Base-by-base conservation (phyloP, 1,140 invertebrate species). In the Sitophilus oryzae region DNA sequence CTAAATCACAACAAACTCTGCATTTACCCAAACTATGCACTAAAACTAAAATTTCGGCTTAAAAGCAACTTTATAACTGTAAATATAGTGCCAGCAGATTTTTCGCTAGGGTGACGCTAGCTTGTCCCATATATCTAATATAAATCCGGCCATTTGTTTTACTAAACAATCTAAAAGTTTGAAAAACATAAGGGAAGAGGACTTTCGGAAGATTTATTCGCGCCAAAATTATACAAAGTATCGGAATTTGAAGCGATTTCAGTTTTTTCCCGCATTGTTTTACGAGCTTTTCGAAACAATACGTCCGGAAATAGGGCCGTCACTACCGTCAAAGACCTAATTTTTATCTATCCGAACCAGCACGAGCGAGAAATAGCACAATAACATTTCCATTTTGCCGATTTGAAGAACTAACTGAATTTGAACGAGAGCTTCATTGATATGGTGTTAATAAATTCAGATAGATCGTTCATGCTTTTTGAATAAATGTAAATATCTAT, bases 181-280 rank as follows among this genome's bases (percentile, higher is more conserved):
- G 25, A 37, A 49, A 49, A 49, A 49, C 14, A 16, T 36, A 38
- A 34, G 35, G 21, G 36, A n/a, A 22, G 38, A 14, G 25, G 20
- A 30, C 20, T 49, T 38, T n/a, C 35, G 15, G 25, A 21, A 49
- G 47, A 49, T 49, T 49, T 49, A 49, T 49, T 5, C 25, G 5
- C 11, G 9, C 34, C 34, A 38, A 49, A 49, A 34, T 49, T 49
- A 49, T 49, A 49, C 47, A 49, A 49, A 49, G 35, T 34, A 49
- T 49, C 47, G 47, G n/a, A 49, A 36, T 38, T 49, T 34, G 15
- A 14, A 10, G 47, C 47, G 35, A 49, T 49, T 49, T 49, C 18
- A 49, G 10, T 46, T 46, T 25, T 46, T 46, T 46, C 44, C 11
- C 10, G 10, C 10, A 10, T 8, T 11, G 20, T 18, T 44, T 44